Evolutionary conservation across 1,140 invertebrate genomes (phyloP), one percentile per base, ranked within the genome.

Genomic region (Medauroidea extradentata): DNA sequence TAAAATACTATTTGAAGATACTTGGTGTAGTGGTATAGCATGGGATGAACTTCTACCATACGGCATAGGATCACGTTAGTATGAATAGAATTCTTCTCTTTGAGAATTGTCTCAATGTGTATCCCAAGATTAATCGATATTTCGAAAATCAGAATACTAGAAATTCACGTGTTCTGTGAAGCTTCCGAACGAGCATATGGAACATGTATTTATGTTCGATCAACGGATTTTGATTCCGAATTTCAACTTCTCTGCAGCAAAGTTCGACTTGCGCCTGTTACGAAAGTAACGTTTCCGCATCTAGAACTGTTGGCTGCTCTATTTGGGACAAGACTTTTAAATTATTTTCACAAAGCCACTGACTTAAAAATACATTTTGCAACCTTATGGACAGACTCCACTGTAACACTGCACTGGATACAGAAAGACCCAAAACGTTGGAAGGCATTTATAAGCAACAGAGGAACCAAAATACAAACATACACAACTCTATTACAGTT

Each of bases 181-280:
- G 49, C 49, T 2, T 27, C 23, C 2, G 49, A 27, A 51, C 3
- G 49, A 5, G 21, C 49, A 34, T 51, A 51, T 51, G 49, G 49
- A 1, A 29, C 49, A 0, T 24, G n/a, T 4, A 0, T 51, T 0
- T 51, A 51, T 1, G 0, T 51, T 4, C 9, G 49, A 3, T 13
- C 49, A 0, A 1, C 2, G 2, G 5, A 3, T 4, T 0, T 0
- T 0, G 25, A 0, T 18, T 1, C 2, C 16, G 24, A 3, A 7
- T 13, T 11, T 25, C 25, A 29, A 18, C 9, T 34, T 0, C n/a
- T n/a, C n/a, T 51, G 49, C 2, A 51, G 21, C 9, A 51, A 34
- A 34, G 11, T 1, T 18, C 27, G 49, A 16, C 8, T 51, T 9
- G 24, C 49, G 0, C 49, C 49, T 11, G 4, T 29, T 1, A 51